Evolutionary conservation across 1,140 invertebrate species (phyloP).

Genomic region (Bombus sibiricus): DNA sequence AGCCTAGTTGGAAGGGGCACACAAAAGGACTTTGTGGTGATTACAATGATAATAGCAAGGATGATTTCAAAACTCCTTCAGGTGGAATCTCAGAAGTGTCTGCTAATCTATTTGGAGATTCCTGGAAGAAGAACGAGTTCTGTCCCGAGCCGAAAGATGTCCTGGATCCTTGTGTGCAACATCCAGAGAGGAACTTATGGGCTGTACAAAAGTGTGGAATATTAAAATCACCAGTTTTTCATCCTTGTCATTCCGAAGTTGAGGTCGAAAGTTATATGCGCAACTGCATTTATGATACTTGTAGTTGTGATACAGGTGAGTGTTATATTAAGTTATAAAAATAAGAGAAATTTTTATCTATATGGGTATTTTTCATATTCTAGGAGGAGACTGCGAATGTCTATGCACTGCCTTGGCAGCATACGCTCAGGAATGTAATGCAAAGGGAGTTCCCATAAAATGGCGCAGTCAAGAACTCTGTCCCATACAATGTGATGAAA

Average conservation of each 20-base stretch:
- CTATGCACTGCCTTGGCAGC: conserved; percentile 93
- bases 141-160: conserved; percentile 85
- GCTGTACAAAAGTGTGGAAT: conserved; percentile 89
- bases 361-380: not conserved
- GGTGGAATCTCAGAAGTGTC: conserved; percentile 89
- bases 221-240: conserved; percentile 89
- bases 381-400: conserved; percentile 95
- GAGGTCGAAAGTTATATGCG: conserved; percentile 86
- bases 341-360: not conserved
- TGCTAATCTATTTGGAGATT: conserved; percentile 90
- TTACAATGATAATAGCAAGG: conserved; percentile 91
- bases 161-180: conserved; percentile 87
- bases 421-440: conserved; percentile 92
- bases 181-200: conserved; percentile 91
- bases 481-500: conserved; percentile 93
- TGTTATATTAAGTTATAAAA: not conserved
- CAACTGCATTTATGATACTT: conserved; percentile 91
- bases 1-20: conserved; percentile 89
- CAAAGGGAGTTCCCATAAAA: conserved; percentile 87
- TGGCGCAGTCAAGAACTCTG: conserved; percentile 93
- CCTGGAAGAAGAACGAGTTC: conserved; percentile 92
- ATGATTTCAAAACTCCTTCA: conserved; percentile 93
- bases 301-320: conserved; percentile 88
- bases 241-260: conserved; percentile 91
- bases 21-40: conserved; percentile 95